Evolutionary conservation across 2,888 invertebrate genomes (phyloP).

Genomic region (Ethmia dodecea): DNA sequence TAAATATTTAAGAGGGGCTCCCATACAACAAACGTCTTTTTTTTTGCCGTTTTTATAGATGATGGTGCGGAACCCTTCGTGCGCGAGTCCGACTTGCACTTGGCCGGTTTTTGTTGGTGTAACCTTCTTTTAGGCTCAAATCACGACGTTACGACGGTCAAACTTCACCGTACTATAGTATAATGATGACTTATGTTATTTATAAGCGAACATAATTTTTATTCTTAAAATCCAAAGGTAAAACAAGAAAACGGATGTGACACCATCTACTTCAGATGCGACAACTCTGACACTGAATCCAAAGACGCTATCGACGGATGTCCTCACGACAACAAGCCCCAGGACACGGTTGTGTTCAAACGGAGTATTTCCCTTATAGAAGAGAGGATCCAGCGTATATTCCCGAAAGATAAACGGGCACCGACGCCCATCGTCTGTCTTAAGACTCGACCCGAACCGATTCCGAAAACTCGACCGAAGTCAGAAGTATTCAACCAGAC

Average conservation of each 20-base stretch:
- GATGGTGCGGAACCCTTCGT: too few relatives aligned
- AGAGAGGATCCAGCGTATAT: slow-evolving; percentile 55
- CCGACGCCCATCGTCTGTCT: slow-evolving; percentile 21
- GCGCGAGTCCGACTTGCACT: too few relatives aligned
- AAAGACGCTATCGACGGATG: slow-evolving; percentile 52
- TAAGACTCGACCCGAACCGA: slow-evolving; percentile 17
- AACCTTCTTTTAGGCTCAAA: too few relatives aligned
- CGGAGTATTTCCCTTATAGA: slow-evolving; percentile 62
- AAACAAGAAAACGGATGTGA: slow-evolving; percentile 68
- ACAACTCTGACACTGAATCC: slow-evolving; percentile 57
- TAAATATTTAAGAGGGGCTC: too few relatives aligned
- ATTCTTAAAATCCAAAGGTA: too few relatives aligned
- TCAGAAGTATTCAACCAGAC: slow-evolving; percentile 38
- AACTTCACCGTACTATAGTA: too few relatives aligned
- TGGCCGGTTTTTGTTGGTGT: too few relatives aligned
- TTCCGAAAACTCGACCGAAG: slow-evolving; percentile 34
- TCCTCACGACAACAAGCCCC: slow-evolving; percentile 21
- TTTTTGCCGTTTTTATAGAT: too few relatives aligned
- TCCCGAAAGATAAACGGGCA: slow-evolving; percentile 46
- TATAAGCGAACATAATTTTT: slow-evolving; percentile 13
- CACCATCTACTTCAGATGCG: slow-evolving; percentile 60
- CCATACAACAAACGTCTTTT: too few relatives aligned
- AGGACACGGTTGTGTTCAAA: slow-evolving; percentile 62
- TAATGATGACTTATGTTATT: background rate
- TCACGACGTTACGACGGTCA: too few relatives aligned